A percentile compares a stretch with the other conserved stretches of the same genome.
phyloP scores from a whole-genome alignment of 2,888 invertebrate genomes.

The Megalurothrips usitatus region DNA sequence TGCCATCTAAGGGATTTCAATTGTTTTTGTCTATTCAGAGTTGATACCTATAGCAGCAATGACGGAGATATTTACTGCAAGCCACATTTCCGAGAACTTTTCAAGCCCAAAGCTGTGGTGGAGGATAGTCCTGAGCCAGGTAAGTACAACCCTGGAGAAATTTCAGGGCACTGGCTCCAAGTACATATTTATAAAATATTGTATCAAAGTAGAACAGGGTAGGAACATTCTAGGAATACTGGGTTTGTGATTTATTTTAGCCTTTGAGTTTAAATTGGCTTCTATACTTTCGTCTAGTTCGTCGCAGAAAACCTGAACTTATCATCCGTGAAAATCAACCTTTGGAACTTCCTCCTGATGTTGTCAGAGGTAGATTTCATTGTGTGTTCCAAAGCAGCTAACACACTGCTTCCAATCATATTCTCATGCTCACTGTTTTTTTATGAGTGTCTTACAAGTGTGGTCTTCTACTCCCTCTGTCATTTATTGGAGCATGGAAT shows the following conservation, averaged over 20 bases:
- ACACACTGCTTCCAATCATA: neutral
- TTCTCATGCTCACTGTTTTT: too few species aligned
- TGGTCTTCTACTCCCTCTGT: too few species aligned
- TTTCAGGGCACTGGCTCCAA: neutral
- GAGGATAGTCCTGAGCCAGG: constrained; percentile 60
- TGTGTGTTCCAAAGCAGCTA: constrained; percentile 35
- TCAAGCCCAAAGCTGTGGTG: constrained; percentile 83
- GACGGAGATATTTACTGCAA: constrained; percentile 87
- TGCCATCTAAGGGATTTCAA: neutral
- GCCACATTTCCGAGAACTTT: constrained; percentile 87
- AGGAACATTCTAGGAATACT: neutral
- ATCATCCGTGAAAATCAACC: constrained; percentile 92
- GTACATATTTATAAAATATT: constrained; percentile 29
- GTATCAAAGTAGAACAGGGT: neutral
- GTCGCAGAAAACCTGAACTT: constrained; percentile 74
- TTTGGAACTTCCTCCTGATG: constrained; percentile 82
- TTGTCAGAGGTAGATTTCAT: constrained; percentile 70
- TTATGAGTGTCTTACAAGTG: too few species aligned
- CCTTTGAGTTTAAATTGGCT: neutral
- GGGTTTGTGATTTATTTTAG: neutral
- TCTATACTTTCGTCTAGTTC: constrained; percentile 47
- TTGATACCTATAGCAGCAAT: constrained; percentile 89
- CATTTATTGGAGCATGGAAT: too few species aligned
- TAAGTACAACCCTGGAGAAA: constrained; percentile 48
- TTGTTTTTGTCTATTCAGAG: constrained; percentile 52